Conservation (phyloP, 2,113 vertebrate genomes). For the Elephantulus edwardii region DNA sequence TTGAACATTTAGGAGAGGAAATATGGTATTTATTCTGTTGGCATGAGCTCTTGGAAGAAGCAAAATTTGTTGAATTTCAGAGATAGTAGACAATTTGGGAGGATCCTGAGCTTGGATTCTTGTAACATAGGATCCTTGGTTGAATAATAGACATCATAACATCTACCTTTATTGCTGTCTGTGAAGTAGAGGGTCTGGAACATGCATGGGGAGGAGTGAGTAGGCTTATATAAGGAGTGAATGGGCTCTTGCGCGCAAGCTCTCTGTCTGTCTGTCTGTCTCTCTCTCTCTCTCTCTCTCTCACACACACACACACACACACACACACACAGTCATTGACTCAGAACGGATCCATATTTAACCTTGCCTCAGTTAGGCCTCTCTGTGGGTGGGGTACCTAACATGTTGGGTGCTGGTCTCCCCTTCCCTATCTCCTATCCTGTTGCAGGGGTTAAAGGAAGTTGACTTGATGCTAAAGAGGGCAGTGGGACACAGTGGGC, state of each 20-base stretch:
- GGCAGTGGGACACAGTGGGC: background rate
- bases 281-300: too few relatives aligned
- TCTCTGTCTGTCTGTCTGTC: too few relatives aligned
- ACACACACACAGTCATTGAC: too few relatives aligned
- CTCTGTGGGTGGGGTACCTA: background rate
- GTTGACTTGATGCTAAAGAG: background rate
- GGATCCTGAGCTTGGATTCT: background rate
- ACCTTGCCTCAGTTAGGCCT: too few relatives aligned
- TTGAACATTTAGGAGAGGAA: background rate
- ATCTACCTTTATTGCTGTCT: background rate
- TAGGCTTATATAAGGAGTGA: background rate
- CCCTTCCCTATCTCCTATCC: background rate
- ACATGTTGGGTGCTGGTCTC: too few relatives aligned
- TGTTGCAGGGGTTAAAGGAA: background rate
- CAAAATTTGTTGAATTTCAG: background rate
- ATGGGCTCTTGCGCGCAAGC: too few relatives aligned
- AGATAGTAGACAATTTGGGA: background rate
- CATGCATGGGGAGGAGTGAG: slow-evolving; percentile 4
- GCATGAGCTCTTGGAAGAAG: background rate
- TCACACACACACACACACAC: too few relatives aligned
- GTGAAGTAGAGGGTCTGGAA: background rate
- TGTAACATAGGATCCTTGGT: background rate
- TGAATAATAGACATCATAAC: background rate
- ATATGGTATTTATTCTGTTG: background rate
- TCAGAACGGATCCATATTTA: too few relatives aligned